Evolutionary conservation across 2,797 vertebrate species (phyloP).

Genomic region (Peromyscus nudipes): DNA sequence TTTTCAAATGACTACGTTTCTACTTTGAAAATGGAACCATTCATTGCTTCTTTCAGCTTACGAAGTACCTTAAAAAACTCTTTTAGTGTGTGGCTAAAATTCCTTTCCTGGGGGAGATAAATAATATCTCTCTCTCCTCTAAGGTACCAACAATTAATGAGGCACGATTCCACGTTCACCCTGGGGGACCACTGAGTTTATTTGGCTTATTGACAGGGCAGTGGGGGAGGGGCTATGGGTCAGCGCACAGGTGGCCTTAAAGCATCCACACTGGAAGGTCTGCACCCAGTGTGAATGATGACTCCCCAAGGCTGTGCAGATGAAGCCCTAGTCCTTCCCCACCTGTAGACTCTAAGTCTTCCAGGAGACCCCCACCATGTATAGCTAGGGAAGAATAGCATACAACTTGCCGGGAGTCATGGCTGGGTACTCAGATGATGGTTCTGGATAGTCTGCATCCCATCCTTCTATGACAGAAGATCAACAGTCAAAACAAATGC

Average conservation of each 20-base stretch:
- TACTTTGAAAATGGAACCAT: neutral
- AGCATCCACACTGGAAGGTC: neutral
- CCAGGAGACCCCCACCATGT: neutral
- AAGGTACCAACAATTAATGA: neutral
- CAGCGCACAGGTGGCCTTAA: neutral
- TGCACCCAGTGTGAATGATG: no score
- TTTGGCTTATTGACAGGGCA: neutral
- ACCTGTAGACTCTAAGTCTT: neutral
- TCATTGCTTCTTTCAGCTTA: neutral
- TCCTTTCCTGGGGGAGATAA: neutral
- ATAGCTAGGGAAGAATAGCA: neutral
- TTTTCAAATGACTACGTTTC: conserved; percentile 26
- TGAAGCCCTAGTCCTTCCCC: neutral
- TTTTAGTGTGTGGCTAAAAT: neutral
- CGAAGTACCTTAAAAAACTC: neutral
- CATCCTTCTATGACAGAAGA: neutral
- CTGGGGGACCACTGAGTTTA: neutral
- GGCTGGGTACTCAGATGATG: neutral
- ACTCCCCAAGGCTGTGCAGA: neutral
- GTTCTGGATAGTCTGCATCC: neutral
- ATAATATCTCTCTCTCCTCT: neutral
- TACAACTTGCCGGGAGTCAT: neutral
- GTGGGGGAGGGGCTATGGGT: no score
- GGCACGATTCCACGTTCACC: no score
- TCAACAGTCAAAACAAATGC: neutral